A percentile compares a stretch with the other conserved stretches of the same genome.
These are phyloP conservation scores for Pelecanus crispus DNA, from an alignment of 2,113 vertebrate species.

Conservation along the genomic window DNA sequence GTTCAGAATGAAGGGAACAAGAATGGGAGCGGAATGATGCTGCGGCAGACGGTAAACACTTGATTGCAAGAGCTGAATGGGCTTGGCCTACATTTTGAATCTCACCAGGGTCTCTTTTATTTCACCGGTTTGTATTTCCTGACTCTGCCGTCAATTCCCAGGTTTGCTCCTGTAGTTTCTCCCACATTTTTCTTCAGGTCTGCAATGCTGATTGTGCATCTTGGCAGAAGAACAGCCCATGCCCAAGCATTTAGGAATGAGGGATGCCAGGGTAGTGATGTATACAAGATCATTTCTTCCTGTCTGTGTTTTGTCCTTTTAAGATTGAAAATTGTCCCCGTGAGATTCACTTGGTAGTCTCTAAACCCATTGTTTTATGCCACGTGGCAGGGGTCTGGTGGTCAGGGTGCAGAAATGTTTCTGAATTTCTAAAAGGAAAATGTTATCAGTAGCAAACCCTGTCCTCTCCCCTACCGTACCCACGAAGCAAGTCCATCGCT, in stretches of 20 bases:
- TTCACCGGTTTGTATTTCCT: background rate
- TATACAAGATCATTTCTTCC: background rate
- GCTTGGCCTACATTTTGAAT: slow-evolving; percentile 1
- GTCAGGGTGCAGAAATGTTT: background rate
- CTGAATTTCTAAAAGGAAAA: slow-evolving; percentile 1
- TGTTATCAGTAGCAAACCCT: background rate
- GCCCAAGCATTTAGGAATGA: background rate
- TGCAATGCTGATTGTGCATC: background rate
- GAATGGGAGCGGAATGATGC: background rate
- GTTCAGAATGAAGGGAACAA: slow-evolving; percentile 7
- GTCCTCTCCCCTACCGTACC: slow-evolving; percentile 16
- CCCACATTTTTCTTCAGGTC: background rate
- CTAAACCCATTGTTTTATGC: background rate
- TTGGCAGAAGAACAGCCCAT: background rate
- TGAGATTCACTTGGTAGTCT: background rate
- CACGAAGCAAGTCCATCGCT: background rate
- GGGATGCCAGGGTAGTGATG: background rate
- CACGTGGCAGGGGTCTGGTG: background rate
- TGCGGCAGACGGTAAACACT: background rate
- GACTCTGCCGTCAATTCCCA: background rate
- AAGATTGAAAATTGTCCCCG: slow-evolving; percentile 16
- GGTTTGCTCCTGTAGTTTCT: background rate
- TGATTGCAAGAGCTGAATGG: slow-evolving; percentile 6
- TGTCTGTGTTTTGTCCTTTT: slow-evolving; percentile 5
- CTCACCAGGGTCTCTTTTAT: background rate